Percentiles rank a stretch among this genome's conserved stretches.
Evolutionary conservation across 2,113 vertebrate species (phyloP).

Genomic region (Motacilla tschutschensis): DNA sequence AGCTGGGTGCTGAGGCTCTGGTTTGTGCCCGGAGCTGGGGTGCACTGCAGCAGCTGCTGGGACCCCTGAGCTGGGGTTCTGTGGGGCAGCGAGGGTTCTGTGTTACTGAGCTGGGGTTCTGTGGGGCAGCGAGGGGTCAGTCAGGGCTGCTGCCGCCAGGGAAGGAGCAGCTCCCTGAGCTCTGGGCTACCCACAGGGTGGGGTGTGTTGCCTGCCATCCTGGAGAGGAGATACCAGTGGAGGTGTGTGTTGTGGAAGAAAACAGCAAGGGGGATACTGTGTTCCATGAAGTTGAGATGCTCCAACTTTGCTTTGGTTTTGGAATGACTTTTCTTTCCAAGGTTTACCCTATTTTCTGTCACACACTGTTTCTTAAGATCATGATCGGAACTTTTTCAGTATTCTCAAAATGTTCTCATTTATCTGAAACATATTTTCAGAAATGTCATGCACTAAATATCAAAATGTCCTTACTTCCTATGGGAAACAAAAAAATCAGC

Average conservation of each 20-base stretch:
- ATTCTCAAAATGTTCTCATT: not conserved
- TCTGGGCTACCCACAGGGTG: fast-evolving
- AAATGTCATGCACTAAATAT: not conserved
- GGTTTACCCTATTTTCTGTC: not conserved
- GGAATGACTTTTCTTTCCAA: not conserved
- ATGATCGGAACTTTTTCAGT: not conserved
- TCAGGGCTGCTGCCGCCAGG: not conserved
- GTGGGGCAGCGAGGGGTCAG: not conserved
- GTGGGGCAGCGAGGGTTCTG: not conserved
- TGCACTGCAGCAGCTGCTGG: not conserved
- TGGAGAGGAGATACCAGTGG: not conserved
- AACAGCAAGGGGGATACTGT: not conserved
- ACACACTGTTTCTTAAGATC: not conserved
- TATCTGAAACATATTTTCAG: not conserved
- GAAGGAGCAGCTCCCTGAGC: not conserved
- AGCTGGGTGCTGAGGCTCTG: not conserved
- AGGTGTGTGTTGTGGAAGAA: not conserved
- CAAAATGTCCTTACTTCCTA: not conserved
- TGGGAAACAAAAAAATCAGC: not conserved
- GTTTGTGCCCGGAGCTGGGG: not conserved
- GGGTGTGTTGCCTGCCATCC: not conserved
- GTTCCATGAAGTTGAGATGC: not conserved
- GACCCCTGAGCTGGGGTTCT: not conserved
- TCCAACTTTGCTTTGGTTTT: not conserved
- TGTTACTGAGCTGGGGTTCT: not conserved